Evolutionary conservation across 2,113 vertebrate species (phyloP).

Genomic region (Himantopus leucocephalus): DNA sequence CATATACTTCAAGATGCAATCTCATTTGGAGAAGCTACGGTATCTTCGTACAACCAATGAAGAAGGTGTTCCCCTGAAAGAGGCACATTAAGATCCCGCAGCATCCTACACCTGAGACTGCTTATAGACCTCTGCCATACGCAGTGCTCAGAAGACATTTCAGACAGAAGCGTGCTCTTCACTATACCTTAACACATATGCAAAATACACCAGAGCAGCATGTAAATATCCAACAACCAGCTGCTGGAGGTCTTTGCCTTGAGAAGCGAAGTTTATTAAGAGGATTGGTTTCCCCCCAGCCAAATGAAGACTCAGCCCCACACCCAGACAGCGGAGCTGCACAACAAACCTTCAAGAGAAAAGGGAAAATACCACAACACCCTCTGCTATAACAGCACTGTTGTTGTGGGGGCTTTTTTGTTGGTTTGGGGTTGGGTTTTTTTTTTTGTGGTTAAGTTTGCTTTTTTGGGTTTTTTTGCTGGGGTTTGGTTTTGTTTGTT

Average conservation of each 20-base stretch:
- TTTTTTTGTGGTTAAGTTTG: background rate
- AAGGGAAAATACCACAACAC: background rate
- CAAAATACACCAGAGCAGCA: background rate
- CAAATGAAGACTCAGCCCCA: background rate
- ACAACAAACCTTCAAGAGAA: background rate
- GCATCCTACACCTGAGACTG: background rate
- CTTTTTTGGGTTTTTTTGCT: background rate
- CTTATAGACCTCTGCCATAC: background rate
- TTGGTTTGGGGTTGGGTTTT: background rate
- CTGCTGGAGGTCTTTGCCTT: background rate
- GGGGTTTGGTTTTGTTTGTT: background rate
- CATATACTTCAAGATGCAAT: background rate
- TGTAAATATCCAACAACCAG: background rate
- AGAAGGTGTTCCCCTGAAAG: background rate
- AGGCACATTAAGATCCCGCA: background rate
- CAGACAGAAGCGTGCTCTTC: background rate
- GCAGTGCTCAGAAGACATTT: background rate
- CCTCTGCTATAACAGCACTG: background rate
- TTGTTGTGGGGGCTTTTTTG: background rate
- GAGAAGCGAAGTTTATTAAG: background rate
- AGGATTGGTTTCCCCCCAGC: background rate
- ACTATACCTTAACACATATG: rapidly evolving
- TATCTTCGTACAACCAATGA: background rate
- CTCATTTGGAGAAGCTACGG: background rate
- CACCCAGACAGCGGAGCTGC: background rate